These are phyloP conservation scores for Metacarcinus magister DNA, from an alignment of 2,888 invertebrate genomes.

Conservation along the genomic window DNA sequence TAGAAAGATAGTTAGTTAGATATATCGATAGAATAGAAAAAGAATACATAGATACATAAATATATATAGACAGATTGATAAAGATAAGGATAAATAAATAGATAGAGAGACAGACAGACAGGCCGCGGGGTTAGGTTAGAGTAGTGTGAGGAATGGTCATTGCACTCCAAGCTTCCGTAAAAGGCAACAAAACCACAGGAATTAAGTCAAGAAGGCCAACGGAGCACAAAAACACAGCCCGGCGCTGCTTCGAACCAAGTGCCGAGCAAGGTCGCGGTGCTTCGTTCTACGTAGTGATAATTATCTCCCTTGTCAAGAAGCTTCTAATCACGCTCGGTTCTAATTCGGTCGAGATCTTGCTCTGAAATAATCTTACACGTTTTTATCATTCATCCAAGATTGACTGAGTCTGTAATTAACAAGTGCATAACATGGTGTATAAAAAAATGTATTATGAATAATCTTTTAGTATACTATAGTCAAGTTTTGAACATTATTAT, in stretches of 20 bases:
- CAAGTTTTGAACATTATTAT: slow-evolving; percentile 13
- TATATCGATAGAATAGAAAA: too few relatives aligned
- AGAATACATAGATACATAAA: too few relatives aligned
- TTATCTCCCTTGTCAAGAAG: background rate
- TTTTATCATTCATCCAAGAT: background rate
- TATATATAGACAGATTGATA: too few relatives aligned
- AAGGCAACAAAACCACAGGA: background rate
- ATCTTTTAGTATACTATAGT: background rate
- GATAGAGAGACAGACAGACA: background rate
- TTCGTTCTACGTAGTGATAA: background rate
- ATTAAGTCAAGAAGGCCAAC: background rate
- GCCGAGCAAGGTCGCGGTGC: background rate
- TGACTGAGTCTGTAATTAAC: background rate
- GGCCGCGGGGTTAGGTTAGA: background rate
- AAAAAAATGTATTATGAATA: background rate
- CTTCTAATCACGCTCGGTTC: background rate
- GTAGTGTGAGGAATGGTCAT: background rate
- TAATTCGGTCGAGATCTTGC: background rate
- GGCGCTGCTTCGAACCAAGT: background rate
- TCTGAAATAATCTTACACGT: background rate
- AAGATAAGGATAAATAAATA: background rate
- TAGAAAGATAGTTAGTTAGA: too few relatives aligned
- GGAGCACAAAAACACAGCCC: background rate
- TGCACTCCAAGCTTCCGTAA: background rate
- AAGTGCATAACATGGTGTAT: background rate